Conservation (phyloP, 2,113 vertebrate genomes). For the Ammodytes dubius region DNA sequence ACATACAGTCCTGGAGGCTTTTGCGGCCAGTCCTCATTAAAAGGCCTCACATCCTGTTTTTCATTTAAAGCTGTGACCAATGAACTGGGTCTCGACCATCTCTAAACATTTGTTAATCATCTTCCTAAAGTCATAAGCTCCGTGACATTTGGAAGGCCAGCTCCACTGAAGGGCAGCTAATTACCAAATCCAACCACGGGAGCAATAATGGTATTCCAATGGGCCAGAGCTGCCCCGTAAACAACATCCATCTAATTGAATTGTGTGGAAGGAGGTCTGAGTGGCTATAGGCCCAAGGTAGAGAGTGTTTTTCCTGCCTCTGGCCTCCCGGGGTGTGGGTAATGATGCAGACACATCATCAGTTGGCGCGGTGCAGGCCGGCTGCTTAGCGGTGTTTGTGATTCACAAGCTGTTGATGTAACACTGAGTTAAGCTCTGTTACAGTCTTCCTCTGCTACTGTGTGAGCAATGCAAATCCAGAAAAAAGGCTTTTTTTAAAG, state of each 20-base stretch:
- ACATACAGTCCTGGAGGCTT: conserved; percentile 6
- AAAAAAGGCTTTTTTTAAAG: too few relatives aligned
- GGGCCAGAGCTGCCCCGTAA: conserved; percentile 75
- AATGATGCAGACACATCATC: conserved; percentile 73
- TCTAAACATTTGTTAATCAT: conserved; percentile 64
- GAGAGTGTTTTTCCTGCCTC: conserved; percentile 46
- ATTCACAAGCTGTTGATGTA: conserved; percentile 24
- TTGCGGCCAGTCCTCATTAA: conserved; percentile 34
- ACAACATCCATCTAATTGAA: conserved; percentile 76
- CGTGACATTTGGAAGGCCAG: conserved; percentile 65
- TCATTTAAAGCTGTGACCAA: conserved; percentile 33
- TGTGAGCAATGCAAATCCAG: background rate
- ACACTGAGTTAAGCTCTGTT: conserved; percentile 35
- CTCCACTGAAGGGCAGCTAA: conserved; percentile 70
- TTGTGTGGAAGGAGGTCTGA: conserved; percentile 43
- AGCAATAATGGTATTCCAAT: conserved; percentile 66
- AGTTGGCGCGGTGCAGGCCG: conserved; percentile 29
- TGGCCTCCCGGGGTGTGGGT: conserved; percentile 53
- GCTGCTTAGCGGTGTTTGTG: conserved; percentile 25
- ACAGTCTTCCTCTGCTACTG: conserved; percentile 5
- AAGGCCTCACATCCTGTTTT: background rate
- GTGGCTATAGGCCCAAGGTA: conserved; percentile 55
- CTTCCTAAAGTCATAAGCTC: conserved; percentile 59
- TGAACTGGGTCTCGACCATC: conserved; percentile 47
- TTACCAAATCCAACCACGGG: conserved; percentile 52